Conservation (phyloP, 2,113 vertebrate genomes). For the Barnardius zonarius region DNA sequence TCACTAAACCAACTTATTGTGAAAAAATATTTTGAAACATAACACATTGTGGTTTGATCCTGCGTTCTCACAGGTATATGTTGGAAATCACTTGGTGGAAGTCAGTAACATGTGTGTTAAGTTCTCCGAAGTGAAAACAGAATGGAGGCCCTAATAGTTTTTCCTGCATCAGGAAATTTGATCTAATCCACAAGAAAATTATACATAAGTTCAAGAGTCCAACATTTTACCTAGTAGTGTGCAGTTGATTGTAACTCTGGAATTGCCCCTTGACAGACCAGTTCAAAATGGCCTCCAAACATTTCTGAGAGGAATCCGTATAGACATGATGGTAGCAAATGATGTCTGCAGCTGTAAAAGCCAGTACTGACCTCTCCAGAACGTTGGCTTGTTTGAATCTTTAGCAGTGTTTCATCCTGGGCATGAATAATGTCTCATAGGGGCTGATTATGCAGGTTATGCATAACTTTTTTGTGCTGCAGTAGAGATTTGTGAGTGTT, state of each 20-base stretch:
- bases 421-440: not conserved
- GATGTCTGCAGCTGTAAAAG: not conserved
- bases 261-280: not conserved
- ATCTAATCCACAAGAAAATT: conserved; percentile 53
- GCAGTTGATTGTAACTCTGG: not conserved
- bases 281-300: not conserved
- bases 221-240: not conserved
- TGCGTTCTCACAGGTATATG: conserved; percentile 39
- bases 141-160: not conserved
- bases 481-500: not conserved
- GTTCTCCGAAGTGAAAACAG: conserved; percentile 47
- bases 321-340: not conserved
- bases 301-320: not conserved
- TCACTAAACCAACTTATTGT: conserved; percentile 47
- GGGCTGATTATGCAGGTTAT: not conserved
- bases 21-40: conserved; percentile 66
- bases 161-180: conserved; percentile 52
- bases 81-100: conserved; percentile 36
- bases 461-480: not conserved
- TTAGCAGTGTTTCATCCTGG: not conserved
- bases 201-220: not conserved
- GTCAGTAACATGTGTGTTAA: conserved; percentile 33
- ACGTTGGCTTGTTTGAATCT: conserved; percentile 1
- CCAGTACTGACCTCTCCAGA: not conserved
- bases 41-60: conserved; percentile 46